Base-by-base conservation (phyloP, 2,113 vertebrate species). In the Eclectus roratus region DNA sequence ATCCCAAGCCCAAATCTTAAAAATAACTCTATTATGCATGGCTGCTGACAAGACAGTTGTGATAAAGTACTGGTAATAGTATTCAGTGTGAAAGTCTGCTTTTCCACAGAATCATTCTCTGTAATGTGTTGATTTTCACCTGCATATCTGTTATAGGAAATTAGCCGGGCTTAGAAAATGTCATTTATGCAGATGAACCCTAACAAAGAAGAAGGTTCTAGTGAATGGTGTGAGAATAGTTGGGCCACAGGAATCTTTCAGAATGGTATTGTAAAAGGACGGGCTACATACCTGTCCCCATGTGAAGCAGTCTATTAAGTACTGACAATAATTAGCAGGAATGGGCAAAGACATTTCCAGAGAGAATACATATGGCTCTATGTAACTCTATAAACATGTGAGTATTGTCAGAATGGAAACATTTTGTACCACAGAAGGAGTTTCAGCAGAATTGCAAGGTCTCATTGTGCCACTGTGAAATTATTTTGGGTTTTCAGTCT, bases 351-450 rank as follows among this genome's bases (percentile, higher is more conserved):
- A 43, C 5, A 44, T 33, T 71, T 91, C 43, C 56, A 53, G 37
- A 74, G 24, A 27, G 3, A 58, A 25, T 17, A 44, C 19, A 20
- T 43, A 25, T 55, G 9, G 10, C 17, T 68, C 41, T 46, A 55
- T 28, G 27, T 23, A 49, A 16, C 43, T 31, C 10, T 63, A 25
- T 44, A 70, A 73, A 79, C 58, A 50, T 0, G 0, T 13, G 1
- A 46, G 1, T 5, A 49, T 63, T 41, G 13, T 66, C 27, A 73
- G 35, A 86, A 78, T 12, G 21, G 18, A 70, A 86, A 25, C 8
- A 49, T 28, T 63, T 70, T 64, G 5, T 46, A 61, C 35, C 9
- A 37, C 9, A 61, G 49, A 70, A 61, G 6, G 28, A 35, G 10
- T 70, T 95, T 65, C 31, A 89, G 37, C 28, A 77, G 53, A 63